A percentile compares a stretch with the other conserved stretches of the same genome.
phyloP scores from a whole-genome alignment of 2,113 vertebrate genomes.

The Mormyrus iriodes region DNA sequence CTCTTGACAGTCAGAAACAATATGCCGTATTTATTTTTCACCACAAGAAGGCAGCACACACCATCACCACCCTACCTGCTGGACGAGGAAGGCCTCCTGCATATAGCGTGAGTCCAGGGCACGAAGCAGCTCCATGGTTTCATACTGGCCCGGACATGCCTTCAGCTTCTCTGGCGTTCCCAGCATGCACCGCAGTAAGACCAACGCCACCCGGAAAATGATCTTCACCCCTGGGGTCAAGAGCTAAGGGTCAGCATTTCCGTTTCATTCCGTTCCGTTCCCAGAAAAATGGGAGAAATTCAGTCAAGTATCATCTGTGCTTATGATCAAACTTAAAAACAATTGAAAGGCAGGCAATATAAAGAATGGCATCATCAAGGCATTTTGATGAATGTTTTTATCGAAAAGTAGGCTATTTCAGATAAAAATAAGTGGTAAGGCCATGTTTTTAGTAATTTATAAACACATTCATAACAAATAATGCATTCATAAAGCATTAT shows the following conservation, averaged over 20 bases:
- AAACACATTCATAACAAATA: no score
- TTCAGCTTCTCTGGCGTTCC: constrained; percentile 89
- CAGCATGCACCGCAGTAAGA: constrained; percentile 81
- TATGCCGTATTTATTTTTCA: neutral
- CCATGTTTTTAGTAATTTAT: no score
- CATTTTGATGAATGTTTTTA: neutral
- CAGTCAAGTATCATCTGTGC: neutral
- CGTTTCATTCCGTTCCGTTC: neutral
- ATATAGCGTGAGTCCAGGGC: constrained; percentile 77
- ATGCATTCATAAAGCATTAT: no score
- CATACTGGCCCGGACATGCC: constrained; percentile 83
- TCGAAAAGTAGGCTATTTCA: neutral
- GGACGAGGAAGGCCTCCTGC: constrained; percentile 83
- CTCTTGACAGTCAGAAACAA: neutral
- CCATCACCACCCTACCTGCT: constrained; percentile 66
- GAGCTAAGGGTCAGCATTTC: neutral
- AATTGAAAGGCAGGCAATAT: neutral
- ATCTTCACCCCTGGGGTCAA: constrained; percentile 81
- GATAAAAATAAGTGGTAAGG: no score
- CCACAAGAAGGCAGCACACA: neutral
- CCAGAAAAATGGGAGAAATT: neutral
- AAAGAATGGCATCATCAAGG: neutral
- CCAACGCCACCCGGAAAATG: constrained; percentile 86
- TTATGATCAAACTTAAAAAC: neutral
- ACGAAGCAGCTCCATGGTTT: constrained; percentile 85